phyloP scores from a whole-genome alignment of 2,797 vertebrate genomes.

The Gorsachius magnificus region DNA sequence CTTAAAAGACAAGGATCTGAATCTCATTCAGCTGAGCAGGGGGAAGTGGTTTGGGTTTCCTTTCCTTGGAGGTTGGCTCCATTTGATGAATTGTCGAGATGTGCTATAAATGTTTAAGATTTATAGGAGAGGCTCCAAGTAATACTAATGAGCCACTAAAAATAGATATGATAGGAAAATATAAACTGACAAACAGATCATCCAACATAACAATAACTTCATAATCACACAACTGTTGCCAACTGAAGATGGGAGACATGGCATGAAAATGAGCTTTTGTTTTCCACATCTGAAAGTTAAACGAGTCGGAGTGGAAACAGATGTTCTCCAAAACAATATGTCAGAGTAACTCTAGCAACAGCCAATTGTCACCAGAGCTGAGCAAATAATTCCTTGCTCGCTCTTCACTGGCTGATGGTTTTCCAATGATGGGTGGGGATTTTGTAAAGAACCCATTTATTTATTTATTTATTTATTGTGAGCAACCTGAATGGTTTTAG shows the following conservation, averaged over 20 bases:
- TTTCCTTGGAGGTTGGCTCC: conserved; percentile 59
- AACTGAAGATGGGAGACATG: conserved; percentile 49
- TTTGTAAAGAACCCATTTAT: neutral
- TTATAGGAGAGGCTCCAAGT: conserved; percentile 46
- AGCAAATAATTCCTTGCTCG: conserved; percentile 47
- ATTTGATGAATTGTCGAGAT: conserved; percentile 60
- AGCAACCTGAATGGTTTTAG: neutral
- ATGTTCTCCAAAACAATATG: conserved; percentile 51
- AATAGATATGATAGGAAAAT: conserved; percentile 60
- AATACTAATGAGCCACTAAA: conserved; percentile 55
- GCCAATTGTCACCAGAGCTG: neutral
- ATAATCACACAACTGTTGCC: conserved; percentile 38
- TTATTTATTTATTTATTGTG: neutral
- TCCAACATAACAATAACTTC: conserved; percentile 40
- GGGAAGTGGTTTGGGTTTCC: conserved; percentile 64
- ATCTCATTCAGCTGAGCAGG: conserved; percentile 49
- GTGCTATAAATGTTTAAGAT: conserved; percentile 67
- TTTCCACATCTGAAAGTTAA: conserved; percentile 57
- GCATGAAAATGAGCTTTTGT: conserved; percentile 67
- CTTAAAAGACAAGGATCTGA: conserved; percentile 57
- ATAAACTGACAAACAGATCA: conserved; percentile 25
- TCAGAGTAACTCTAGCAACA: conserved; percentile 51
- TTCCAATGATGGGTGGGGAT: neutral
- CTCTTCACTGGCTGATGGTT: neutral
- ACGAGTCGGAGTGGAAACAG: conserved; percentile 47